Conservation (phyloP, 1,140 invertebrate species). For the Tribolium madens region DNA sequence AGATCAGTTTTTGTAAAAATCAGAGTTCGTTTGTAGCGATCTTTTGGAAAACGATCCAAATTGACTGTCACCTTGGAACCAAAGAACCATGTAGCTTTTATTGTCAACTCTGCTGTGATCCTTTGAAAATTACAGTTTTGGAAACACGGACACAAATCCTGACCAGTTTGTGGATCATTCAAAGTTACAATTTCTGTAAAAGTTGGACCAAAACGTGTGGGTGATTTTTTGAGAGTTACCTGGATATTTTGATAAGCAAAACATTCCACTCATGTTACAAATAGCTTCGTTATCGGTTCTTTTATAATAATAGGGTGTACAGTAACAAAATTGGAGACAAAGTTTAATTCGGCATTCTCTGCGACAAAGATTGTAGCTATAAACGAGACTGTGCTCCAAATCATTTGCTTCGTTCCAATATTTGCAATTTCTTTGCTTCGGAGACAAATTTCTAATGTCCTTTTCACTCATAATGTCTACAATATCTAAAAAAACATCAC, state of each 20-base stretch:
- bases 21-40: conserved; percentile 39
- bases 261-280: conserved; percentile 70
- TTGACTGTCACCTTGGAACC: not conserved
- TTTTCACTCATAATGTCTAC: conserved; percentile 6
- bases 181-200: conserved; percentile 64
- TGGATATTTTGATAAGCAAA: conserved; percentile 70
- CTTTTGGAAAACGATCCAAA: conserved; percentile 35
- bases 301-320: conserved; percentile 74
- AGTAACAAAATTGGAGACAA: conserved; percentile 70
- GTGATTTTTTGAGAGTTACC: conserved; percentile 61
- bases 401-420: conserved; percentile 55
- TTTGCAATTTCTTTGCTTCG: conserved; percentile 52
- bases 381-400: conserved; percentile 71
- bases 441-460: not conserved
- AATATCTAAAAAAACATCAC: not conserved
- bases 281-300: conserved; percentile 67
- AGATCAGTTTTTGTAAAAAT: conserved; percentile 43
- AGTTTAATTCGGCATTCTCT: conserved; percentile 74
- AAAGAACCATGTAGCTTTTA: not conserved
- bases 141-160: conserved; percentile 70
- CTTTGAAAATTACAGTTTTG: conserved; percentile 71
- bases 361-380: conserved; percentile 73
- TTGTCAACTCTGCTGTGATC: conserved; percentile 58
- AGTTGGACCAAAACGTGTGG: not conserved
- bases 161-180: conserved; percentile 45